Base-by-base conservation (phyloP, 2,797 vertebrate genomes). In the Scleropages formosus region DNA sequence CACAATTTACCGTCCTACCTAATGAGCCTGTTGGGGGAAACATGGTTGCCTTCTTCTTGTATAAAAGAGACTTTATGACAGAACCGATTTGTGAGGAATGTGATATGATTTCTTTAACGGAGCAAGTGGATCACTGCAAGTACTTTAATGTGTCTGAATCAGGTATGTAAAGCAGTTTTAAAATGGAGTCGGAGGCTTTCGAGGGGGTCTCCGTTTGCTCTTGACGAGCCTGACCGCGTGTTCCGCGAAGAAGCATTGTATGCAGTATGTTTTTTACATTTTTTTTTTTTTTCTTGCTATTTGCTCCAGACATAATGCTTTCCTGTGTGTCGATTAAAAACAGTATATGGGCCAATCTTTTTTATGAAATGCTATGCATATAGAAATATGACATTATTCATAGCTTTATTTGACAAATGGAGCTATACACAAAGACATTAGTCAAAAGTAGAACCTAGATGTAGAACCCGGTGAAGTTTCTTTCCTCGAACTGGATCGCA, bases 1-100 rank as follows among this genome's bases (percentile, higher is more conserved):
- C 94, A 98, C 89, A 93, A 84, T 91, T 95, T 88, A 93, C 92
- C 93, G 89, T 96, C 92, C 18, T 96, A 95, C 96, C 93, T 95
- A 95, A 95, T 94, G 91, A 96, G 92, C 92, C 92, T 93, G 91
- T 90, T 80, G 87, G 51, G 81, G 82, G 78, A 85, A 85, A 95
- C 96, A 94, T 91, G 93, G 94, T 96, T 97, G 96, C 96, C 96
- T 98, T 98, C 93, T 98, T 94, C 95, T 95, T 99, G 96, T 98
- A 98, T 92, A 98, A 97, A 97, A 98, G 94, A 98, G 94, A 96
- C 94, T 97, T 95, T 98, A 98, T 97, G 93, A 95, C 86, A 92
- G 93, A 92, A 93, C 93, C 93, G 94, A 93, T 90, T 87, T 92
- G 92, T 94, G 93, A 95, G 94, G 94, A 96, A 95, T 96, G 94